phyloP scores from a whole-genome alignment of 2,888 invertebrate species.

The Abrostola tripartita region DNA sequence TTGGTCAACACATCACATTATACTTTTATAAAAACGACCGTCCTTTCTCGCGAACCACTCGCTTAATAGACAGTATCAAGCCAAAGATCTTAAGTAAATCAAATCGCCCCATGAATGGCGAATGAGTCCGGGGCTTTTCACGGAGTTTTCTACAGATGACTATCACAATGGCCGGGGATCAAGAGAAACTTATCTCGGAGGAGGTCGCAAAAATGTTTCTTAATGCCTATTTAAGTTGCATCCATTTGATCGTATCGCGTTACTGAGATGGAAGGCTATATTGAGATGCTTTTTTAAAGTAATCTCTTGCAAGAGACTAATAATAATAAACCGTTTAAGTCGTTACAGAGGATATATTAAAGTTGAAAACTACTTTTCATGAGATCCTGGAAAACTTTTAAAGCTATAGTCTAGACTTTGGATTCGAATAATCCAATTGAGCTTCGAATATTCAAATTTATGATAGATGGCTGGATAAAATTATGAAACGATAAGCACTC shows the following conservation, averaged over 20 bases:
- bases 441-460: slow-evolving; percentile 6
- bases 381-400: background rate
- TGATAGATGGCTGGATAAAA: background rate
- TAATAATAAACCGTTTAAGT: slow-evolving; percentile 4
- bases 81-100: slow-evolving; percentile 87
- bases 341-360: background rate
- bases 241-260: slow-evolving; percentile 79
- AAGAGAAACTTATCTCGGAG: slow-evolving; percentile 82
- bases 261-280: slow-evolving; percentile 40
- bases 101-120: slow-evolving; percentile 87
- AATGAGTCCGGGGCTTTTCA: slow-evolving; percentile 84
- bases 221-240: slow-evolving; percentile 85
- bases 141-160: slow-evolving; percentile 82
- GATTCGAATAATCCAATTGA: slow-evolving; percentile 31
- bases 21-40: slow-evolving; percentile 76
- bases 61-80: slow-evolving; percentile 86
- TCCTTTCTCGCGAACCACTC: slow-evolving; percentile 70
- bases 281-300: slow-evolving; percentile 20
- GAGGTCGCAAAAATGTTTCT: slow-evolving; percentile 84
- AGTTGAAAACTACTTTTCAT: background rate
- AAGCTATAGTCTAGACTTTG: slow-evolving; percentile 48
- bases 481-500: background rate
- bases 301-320: slow-evolving; percentile 9
- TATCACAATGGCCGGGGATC: slow-evolving; percentile 87
- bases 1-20: slow-evolving; percentile 62